A percentile compares a stretch with the other conserved stretches of the same genome.
phyloP scores from a whole-genome alignment of 2,113 vertebrate genomes.

The Prionailurus bengalensis region DNA sequence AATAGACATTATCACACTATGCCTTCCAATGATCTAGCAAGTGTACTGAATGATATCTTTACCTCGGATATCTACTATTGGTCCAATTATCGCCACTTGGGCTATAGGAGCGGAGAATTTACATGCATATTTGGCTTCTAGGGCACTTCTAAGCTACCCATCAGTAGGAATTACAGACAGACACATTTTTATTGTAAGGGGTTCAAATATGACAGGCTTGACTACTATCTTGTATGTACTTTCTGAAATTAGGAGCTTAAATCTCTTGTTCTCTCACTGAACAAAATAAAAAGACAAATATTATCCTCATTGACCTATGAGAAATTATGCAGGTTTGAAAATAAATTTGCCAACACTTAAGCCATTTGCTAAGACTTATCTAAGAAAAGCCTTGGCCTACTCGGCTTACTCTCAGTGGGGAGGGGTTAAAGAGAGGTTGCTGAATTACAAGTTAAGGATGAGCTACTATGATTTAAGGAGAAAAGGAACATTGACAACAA shows the following conservation, averaged over 20 bases:
- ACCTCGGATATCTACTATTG: neutral
- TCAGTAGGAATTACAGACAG: neutral
- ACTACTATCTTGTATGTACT: neutral
- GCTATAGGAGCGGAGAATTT: neutral
- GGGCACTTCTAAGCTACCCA: neutral
- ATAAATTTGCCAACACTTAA: neutral
- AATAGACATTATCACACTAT: neutral
- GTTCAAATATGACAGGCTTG: neutral
- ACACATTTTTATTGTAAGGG: neutral
- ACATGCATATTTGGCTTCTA: neutral
- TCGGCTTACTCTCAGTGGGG: neutral
- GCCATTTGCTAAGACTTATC: neutral
- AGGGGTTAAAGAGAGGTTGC: neutral
- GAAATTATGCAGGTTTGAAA: neutral
- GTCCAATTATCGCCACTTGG: neutral
- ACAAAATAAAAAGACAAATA: conserved; percentile 18
- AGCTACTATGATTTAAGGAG: neutral
- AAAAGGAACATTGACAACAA: accelerated
- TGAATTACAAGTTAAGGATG: neutral
- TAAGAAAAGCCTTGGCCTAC: neutral
- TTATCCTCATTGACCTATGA: neutral
- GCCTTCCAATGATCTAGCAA: neutral
- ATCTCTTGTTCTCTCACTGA: neutral
- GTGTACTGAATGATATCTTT: neutral
- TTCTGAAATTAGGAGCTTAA: neutral